Percentiles rank a stretch among this genome's conserved stretches.
phyloP scores from a whole-genome alignment of 2,113 vertebrate genomes.

The Callorhinus ursinus region DNA sequence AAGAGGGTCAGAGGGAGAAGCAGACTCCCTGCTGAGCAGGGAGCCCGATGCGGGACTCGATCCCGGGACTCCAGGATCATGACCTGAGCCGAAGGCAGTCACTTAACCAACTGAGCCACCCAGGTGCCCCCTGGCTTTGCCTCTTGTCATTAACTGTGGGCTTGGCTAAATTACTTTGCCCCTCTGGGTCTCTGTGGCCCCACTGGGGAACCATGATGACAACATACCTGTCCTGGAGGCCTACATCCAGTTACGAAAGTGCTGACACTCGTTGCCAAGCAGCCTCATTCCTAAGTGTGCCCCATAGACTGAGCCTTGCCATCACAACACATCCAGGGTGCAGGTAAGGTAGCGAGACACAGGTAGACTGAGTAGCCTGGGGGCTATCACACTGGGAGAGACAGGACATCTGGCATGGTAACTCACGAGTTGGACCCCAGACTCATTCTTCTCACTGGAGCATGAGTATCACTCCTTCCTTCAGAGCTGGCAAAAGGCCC shows the following conservation, averaged over 20 bases:
- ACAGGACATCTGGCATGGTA: not conserved
- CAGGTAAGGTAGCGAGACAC: no score
- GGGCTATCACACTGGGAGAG: not conserved
- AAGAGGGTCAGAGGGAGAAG: no score
- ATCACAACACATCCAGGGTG: no score
- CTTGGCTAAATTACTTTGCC: not conserved
- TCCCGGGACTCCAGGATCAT: no score
- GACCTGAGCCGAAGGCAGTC: no score
- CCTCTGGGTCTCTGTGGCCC: not conserved
- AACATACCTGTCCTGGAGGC: no score
- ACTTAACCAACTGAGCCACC: no score
- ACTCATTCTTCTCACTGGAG: not conserved
- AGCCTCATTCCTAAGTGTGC: not conserved
- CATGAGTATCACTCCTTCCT: not conserved
- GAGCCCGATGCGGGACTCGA: no score
- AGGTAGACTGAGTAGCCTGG: no score
- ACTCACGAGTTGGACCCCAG: not conserved
- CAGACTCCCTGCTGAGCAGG: no score
- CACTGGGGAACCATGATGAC: not conserved
- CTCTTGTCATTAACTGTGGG: not conserved
- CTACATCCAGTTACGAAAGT: rapidly evolving
- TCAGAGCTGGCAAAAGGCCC: not conserved
- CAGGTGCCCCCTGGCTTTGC: not conserved
- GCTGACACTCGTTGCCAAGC: no score
- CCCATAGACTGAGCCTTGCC: not conserved